phyloP scores from a whole-genome alignment of 2,888 invertebrate species.

The Hyalella azteca region DNA sequence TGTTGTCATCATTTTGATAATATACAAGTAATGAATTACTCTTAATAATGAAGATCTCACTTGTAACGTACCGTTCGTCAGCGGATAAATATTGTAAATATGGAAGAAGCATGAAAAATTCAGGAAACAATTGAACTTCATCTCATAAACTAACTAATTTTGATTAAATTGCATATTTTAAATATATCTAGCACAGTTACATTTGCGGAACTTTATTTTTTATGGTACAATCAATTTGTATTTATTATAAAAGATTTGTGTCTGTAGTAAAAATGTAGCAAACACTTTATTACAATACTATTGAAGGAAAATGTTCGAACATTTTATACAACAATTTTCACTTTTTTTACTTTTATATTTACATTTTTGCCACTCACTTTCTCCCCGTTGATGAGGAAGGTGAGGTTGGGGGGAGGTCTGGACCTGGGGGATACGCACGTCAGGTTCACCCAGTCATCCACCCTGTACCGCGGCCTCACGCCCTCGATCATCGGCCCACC shows the following conservation, averaged over 20 bases:
- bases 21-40: background rate
- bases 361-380: slow-evolving; percentile 37
- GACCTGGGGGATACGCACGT: slow-evolving; percentile 41
- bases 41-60: background rate
- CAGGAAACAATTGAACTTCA: no score
- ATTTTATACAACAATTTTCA: background rate
- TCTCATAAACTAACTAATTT: no score
- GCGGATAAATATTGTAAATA: background rate
- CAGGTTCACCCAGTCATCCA: slow-evolving; percentile 43
- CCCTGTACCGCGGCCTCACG: slow-evolving; percentile 33
- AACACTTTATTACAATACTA: background rate
- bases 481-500: slow-evolving; percentile 40
- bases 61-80: background rate
- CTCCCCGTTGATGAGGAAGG: slow-evolving; percentile 39
- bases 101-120: background rate
- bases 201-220: no score
- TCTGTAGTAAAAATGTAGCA: background rate
- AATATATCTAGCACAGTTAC: no score
- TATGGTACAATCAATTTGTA: no score
- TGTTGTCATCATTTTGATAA: background rate
- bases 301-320: background rate
- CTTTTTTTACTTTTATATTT: no score
- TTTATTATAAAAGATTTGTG: no score
- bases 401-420: slow-evolving; percentile 34
- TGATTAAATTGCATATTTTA: no score